Base-by-base conservation (phyloP, 2,797 vertebrate genomes). In the Sternotherus odoratus region DNA sequence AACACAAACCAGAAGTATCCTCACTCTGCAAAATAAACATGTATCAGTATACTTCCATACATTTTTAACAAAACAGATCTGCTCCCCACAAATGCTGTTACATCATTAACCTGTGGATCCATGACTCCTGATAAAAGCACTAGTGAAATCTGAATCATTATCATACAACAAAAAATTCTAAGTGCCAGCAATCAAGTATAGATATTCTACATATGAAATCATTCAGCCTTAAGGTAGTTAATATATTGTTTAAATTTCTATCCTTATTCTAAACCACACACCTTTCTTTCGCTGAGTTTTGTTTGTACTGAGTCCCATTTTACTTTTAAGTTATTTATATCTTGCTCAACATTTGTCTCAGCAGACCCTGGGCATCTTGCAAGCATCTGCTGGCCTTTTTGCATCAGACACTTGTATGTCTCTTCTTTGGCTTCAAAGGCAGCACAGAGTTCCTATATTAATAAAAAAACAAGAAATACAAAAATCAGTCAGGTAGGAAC, bases 281-380 rank as follows among this genome's bases (percentile, higher is more conserved):
- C 99, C 98, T 99, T 99, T 98, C 98, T 99, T 96, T 99, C 99
- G 43, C 97, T 95, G 88, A 99, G 98, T 97, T 99, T 99, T 81
- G 98, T 98, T 97, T 99, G 98, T 89, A 99, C 99, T 0, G 98
- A 98, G 86, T 99, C 99, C 99, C 99, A 99, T 96, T 99, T 99
- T 95, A 99, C 99, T 97, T 98, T 99, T 95, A 99, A 97, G 98
- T 99, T 99, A 97, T 97, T 95, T 85, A 99, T 98, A 98, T 99
- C 99, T 95, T 99, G 99, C 91, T 99, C 99, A 17, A 98, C 98
- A 53, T 99, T 99, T 97, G 98, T 99, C 97, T 99, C 99, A 39
- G 98, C 98, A 95, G 98, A 98, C 85, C 98, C 98, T 1, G 98
- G 98, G 79, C 97, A 98, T 97, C 98, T 96, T 95, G 98, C 97